Base-by-base conservation (phyloP, 1,140 invertebrate species). In the Theocolax elegans region DNA sequence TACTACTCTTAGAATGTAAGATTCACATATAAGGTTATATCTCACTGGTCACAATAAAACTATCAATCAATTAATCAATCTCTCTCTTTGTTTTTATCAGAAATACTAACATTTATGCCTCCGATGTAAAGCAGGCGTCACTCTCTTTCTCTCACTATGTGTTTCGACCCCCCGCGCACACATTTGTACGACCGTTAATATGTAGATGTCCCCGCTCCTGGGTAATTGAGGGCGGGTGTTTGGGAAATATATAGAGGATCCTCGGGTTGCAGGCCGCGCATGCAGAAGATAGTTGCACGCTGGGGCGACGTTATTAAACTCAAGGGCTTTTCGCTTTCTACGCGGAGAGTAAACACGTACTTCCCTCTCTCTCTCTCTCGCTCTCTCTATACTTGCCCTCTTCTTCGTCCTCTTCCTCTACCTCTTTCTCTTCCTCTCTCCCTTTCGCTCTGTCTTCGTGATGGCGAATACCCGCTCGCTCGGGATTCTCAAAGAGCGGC, bases 301-400 rank as follows among this genome's bases (percentile, higher is more conserved):
- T 70, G 54, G 72, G 74, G 74, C 68, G 74, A 77, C 77, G 72
- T 82, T 83, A 82, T 83, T 81, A 83, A 82, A 79, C 77, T 82
- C 77, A 72, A 80, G 79, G 71, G 79, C 74, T 77, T 78, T 80
- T 77, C 74, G 78, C 77, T 82, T 78, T 72, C 73, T 71, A 72
- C 73, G 35, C 64, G 48, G 70, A 73, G 75, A 69, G 75, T 80
- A 77, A 81, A 80, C 78, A 80, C 73, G 72, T 74, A 75, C 66
- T 75, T 74, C 49, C 17, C 31, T 49, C 44, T 21, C 17, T 23
- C n/a, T 29, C 29, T 59, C 38, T 40, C 17, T 40, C 56, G 40
- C 54, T 54, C 9, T 42, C 42, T 46, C 56, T 56, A 70, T 51
- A 66, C 72, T 68, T 62, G 68, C 10, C 10, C 10, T 10, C 10